A percentile compares a stretch with the other conserved stretches of the same genome.
phyloP scores from a whole-genome alignment of 2,113 vertebrate genomes.

The Sceloporus tristichus region DNA sequence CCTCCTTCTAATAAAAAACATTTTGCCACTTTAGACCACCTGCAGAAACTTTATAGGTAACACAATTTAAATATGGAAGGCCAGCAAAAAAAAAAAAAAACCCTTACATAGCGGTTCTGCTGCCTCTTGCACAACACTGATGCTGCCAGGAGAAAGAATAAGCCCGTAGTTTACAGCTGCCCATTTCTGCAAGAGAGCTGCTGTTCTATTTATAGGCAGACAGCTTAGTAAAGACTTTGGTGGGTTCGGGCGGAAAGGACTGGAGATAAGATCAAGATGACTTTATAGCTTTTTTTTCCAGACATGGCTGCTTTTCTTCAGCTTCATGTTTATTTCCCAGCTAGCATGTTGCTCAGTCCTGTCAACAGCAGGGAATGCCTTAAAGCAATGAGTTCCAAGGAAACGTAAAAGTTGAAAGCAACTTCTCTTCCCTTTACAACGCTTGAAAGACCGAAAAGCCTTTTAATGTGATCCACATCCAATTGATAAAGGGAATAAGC shows the following conservation, averaged over 20 bases:
- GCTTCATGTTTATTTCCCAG: constrained; percentile 53
- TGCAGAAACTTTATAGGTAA: constrained; percentile 49
- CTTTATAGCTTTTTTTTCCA: constrained; percentile 66
- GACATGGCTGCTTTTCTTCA: constrained; percentile 64
- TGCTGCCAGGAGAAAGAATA: constrained; percentile 60
- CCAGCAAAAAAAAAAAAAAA: constrained; percentile 58
- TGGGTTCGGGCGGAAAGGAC: constrained; percentile 79
- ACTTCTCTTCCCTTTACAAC: background rate
- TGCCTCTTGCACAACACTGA: background rate
- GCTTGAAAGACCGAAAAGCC: background rate
- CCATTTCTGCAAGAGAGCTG: constrained; percentile 66
- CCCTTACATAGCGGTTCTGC: constrained; percentile 19
- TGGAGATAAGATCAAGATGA: constrained; percentile 77
- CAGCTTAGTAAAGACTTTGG: constrained; percentile 71
- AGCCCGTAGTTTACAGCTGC: constrained; percentile 64
- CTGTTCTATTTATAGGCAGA: constrained; percentile 78
- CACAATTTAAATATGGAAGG: constrained; percentile 60
- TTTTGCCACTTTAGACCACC: constrained; percentile 41
- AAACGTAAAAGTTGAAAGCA: constrained; percentile 14
- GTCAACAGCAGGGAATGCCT: constrained; percentile 1
- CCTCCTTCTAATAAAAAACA: constrained; percentile 37
- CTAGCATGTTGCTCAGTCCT: constrained; percentile 32
- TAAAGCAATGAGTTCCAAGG: background rate
- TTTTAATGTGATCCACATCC: background rate
- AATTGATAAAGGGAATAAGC: background rate